phyloP scores from a whole-genome alignment of 2,113 vertebrate genomes.

The Noturus placidus region DNA sequence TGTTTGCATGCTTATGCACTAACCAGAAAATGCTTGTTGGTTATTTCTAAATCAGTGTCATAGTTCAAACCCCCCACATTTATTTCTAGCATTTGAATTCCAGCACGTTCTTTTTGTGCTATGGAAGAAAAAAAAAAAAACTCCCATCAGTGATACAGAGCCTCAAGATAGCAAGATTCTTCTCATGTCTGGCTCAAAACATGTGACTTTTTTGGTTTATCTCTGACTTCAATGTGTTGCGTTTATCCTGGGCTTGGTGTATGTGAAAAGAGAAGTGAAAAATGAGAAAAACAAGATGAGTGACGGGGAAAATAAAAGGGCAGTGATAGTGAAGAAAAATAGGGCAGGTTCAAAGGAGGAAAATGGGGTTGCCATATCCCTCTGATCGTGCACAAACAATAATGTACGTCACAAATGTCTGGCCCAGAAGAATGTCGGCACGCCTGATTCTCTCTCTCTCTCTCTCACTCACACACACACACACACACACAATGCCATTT shows the following conservation, averaged over 20 bases:
- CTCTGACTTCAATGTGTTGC: slow-evolving; percentile 46
- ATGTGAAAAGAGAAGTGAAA: background rate
- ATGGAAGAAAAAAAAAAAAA: background rate
- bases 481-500: background rate
- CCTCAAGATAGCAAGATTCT: slow-evolving; percentile 13
- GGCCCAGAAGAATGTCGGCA: slow-evolving; percentile 23
- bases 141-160: background rate
- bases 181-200: slow-evolving; percentile 28
- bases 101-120: background rate
- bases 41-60: slow-evolving; percentile 1
- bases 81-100: background rate
- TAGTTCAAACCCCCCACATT: slow-evolving; percentile 11
- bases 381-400: slow-evolving; percentile 38
- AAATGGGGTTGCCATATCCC: slow-evolving; percentile 46
- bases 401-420: slow-evolving; percentile 39
- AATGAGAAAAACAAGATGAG: background rate
- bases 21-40: background rate
- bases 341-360: slow-evolving; percentile 19
- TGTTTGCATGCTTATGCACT: background rate
- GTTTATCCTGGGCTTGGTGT: background rate
- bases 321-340: slow-evolving; percentile 11
- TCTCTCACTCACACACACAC: background rate
- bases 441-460: background rate
- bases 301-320: background rate
- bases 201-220: slow-evolving; percentile 27